Conservation (phyloP, 2,797 vertebrate genomes). For the Lycodopsis pacificus region DNA sequence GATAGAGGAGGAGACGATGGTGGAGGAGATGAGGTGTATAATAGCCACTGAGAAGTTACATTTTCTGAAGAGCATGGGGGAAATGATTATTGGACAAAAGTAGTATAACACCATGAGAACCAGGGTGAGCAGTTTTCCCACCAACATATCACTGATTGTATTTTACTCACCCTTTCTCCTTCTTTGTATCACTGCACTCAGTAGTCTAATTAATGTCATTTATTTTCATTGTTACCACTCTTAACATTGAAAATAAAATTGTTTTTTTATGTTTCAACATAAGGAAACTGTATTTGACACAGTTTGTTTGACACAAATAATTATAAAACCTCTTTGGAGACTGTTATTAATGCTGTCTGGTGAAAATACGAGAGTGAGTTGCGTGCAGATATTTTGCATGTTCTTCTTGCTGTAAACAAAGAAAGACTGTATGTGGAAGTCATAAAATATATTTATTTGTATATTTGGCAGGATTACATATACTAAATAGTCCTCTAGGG, state of each 20-base stretch:
- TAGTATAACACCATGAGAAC: conserved; percentile 30
- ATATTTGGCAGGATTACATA: not conserved
- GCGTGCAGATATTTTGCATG: not conserved
- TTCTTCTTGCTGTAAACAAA: conserved; percentile 7
- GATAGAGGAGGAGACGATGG: conserved; percentile 48
- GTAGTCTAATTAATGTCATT: conserved; percentile 35
- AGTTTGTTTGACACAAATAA: not conserved
- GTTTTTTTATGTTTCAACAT: conserved; percentile 55
- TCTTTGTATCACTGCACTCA: conserved; percentile 49
- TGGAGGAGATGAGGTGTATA: conserved; percentile 27
- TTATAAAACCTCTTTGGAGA: not conserved
- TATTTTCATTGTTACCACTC: conserved; percentile 37
- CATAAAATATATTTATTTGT: not conserved
- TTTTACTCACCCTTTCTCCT: conserved; percentile 27
- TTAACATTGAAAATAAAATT: conserved; percentile 52
- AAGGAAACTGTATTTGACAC: not conserved
- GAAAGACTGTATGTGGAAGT: conserved; percentile 19
- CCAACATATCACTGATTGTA: conserved; percentile 28
- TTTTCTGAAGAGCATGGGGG: conserved; percentile 45
- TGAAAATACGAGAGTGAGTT: not conserved
- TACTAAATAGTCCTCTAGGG: not conserved
- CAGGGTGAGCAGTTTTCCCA: conserved; percentile 31
- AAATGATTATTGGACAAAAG: conserved; percentile 43
- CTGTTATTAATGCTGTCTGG: not conserved
- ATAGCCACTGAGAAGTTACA: conserved; percentile 44